phyloP scores from a whole-genome alignment of 2,797 vertebrate species.

The Holocentrus rufus region DNA sequence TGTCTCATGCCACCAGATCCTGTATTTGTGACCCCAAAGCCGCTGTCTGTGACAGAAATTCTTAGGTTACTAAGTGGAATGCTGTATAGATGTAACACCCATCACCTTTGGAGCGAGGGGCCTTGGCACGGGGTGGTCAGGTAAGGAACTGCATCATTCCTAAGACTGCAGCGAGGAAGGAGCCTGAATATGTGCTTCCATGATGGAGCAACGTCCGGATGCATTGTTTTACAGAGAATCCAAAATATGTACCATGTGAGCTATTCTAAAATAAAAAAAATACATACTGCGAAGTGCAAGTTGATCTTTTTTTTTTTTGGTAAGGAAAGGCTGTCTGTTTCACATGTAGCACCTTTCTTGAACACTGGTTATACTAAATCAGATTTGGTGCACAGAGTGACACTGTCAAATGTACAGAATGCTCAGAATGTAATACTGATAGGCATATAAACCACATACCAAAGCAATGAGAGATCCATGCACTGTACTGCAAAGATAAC shows the following conservation, averaged over 20 bases:
- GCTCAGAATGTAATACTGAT: too few relatives aligned
- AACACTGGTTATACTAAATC: too few relatives aligned
- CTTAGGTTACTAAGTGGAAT: not conserved
- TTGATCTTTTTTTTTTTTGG: not conserved
- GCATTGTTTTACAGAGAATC: conserved; percentile 47
- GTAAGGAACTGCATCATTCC: not conserved
- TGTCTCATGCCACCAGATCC: conserved; percentile 14
- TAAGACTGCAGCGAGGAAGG: not conserved
- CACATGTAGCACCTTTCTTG: too few relatives aligned
- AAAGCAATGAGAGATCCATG: too few relatives aligned
- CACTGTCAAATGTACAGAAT: too few relatives aligned
- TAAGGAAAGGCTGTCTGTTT: not conserved
- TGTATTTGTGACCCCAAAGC: conserved; percentile 15
- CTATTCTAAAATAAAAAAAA: conserved; percentile 48
- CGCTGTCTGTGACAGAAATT: conserved; percentile 13
- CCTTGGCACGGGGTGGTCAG: not conserved
- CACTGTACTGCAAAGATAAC: too few relatives aligned
- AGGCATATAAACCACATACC: too few relatives aligned
- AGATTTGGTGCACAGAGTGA: too few relatives aligned
- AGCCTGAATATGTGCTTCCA: not conserved
- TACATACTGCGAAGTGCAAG: not conserved
- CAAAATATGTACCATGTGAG: conserved; percentile 68
- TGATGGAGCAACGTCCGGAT: not conserved
- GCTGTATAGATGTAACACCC: conserved; percentile 9
- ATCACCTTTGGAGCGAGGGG: conserved; percentile 11